Evolutionary conservation across 2,113 vertebrate genomes (phyloP).

Genomic region (Hymenochirus boettgeri): DNA sequence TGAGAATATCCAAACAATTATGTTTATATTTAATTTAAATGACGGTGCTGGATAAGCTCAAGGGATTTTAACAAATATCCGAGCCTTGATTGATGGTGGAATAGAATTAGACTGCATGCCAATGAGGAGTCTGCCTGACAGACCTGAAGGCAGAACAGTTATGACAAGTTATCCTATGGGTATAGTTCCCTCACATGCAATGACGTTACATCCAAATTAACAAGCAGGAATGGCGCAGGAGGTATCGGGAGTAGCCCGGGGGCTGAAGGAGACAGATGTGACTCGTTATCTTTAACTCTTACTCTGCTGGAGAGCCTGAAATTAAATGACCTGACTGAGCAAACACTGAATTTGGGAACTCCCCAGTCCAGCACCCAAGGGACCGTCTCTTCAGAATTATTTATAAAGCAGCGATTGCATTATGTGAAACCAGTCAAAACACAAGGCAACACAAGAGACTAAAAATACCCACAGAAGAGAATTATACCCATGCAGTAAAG

Average conservation of each 20-base stretch:
- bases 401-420: too few species aligned
- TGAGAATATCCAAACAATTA: neutral
- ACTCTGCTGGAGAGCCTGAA: neutral
- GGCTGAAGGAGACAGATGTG: neutral
- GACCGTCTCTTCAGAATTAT: too few species aligned
- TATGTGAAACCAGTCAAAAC: too few species aligned
- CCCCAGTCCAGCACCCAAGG: too few species aligned
- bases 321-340: too few species aligned
- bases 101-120: neutral
- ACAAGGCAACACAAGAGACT: too few species aligned
- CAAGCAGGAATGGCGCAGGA: neutral
- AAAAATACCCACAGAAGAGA: too few species aligned
- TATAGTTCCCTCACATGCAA: neutral
- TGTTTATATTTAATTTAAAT: neutral
- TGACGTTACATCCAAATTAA: constrained; percentile 12
- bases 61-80: neutral
- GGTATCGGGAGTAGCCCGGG: neutral
- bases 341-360: too few species aligned
- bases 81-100: constrained; percentile 1
- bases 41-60: neutral
- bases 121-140: neutral
- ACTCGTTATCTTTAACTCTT: neutral
- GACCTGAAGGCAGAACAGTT: neutral
- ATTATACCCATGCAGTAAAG: too few species aligned
- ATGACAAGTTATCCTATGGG: constrained; percentile 6